Base-by-base conservation (phyloP, 2,888 invertebrate species). In the Eulithis testata region DNA sequence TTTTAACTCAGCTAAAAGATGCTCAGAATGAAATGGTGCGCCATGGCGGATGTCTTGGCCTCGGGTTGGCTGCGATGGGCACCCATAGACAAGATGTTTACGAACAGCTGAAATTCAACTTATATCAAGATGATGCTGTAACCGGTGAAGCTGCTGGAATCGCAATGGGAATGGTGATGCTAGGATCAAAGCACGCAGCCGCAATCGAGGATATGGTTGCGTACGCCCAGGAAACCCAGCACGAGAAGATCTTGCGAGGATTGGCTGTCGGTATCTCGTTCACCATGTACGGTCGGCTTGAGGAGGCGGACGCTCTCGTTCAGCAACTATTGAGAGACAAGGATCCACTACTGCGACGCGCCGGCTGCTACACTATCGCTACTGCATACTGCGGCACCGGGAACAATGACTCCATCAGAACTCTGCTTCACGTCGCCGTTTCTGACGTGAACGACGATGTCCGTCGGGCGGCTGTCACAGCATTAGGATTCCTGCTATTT, bases 381-480 rank as follows among this genome's bases (percentile, higher is more conserved):
- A 98, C 99, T 95, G 99, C 99, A 0, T 99, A 99, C 87, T 98
- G 98, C 85, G 99, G 99, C 61, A 98, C 99, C 11, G 99, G 99
- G 62, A 98, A 98, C 86, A 99, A 99, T 86, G 96, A 97, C 84
- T 99, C 99, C 2, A 99, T 99, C 80, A 95, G 98, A 61, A 97
- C 97, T 74, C 94, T 99, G 50, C 95, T 99, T 6, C 99, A 99
- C 85, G 98, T 99, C 63, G 99, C 99, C 47, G 99, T 99, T 66
- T 98, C 99, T 47, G 99, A 99, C 92, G 99, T 99, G 0, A 99
- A 99, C 84, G 99, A 99, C 84, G 99, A 99, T 90, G 99, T 99
- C 1, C 96, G 99, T 71, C 96, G 99, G 65, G 99, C 99, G 61
- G 99, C 99, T 45, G 99, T 99, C 14, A 99, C 99, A 9, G 98